Conservation (phyloP, 2,797 vertebrate species). For the Acanthiza pusilla region DNA sequence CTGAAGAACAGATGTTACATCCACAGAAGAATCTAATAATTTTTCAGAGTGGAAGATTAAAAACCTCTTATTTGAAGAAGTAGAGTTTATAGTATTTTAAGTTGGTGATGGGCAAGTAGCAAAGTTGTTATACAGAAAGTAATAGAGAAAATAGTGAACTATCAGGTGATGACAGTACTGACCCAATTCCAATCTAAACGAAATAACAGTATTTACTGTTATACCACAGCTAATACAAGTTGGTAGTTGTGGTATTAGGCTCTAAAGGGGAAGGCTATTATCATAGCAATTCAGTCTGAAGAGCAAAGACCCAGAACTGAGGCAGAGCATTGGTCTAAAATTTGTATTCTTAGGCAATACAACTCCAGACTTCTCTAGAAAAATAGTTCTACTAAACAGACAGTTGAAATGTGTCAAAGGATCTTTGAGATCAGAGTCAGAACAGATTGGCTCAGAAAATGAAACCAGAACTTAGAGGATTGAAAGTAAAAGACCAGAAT, state of each 20-base stretch:
- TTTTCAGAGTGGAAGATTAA: neutral
- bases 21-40: neutral
- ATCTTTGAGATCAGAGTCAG: neutral
- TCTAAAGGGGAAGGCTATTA: neutral
- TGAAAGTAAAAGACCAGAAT: neutral
- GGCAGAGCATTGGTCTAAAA: neutral
- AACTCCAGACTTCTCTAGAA: neutral
- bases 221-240: too few species aligned
- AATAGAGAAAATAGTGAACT: neutral
- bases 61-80: neutral
- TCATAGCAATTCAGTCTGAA: neutral
- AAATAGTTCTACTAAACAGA: neutral
- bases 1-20: neutral
- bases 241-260: neutral
- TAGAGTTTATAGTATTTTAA: neutral
- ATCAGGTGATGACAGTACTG: neutral
- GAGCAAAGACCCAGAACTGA: neutral
- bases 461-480: neutral
- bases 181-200: neutral
- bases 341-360: neutral
- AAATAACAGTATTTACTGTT: neutral
- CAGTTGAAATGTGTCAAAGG: neutral
- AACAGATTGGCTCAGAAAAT: neutral
- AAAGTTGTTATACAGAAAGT: neutral
- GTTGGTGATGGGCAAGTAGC: neutral